phyloP scores from a whole-genome alignment of 2,888 invertebrate genomes.

The Acronicta alni region DNA sequence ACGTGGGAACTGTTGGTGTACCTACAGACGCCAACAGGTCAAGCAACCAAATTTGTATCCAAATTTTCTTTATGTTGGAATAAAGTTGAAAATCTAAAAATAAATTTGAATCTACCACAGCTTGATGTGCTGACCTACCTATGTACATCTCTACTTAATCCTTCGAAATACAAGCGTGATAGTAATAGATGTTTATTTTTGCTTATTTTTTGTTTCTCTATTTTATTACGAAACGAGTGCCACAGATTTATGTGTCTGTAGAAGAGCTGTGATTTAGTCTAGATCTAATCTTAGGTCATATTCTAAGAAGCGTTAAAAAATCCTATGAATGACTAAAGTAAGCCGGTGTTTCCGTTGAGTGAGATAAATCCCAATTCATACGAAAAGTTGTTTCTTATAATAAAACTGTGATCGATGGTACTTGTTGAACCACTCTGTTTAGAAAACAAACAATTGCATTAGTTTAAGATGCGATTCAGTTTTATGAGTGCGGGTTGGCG shows the following conservation, averaged over 20 bases:
- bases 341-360: constrained; percentile 26
- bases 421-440: constrained; percentile 41
- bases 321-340: constrained; percentile 15
- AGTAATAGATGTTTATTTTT: background rate
- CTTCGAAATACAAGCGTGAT: too few species aligned
- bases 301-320: constrained; percentile 32
- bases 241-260: constrained; percentile 4
- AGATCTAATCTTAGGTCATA: constrained; percentile 13
- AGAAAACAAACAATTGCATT: constrained; percentile 39
- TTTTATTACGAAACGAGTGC: background rate
- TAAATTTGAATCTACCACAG: too few species aligned
- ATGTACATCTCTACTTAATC: too few species aligned
- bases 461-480: constrained; percentile 9
- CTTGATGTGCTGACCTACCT: too few species aligned
- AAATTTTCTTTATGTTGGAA: too few species aligned
- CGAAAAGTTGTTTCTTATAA: constrained; percentile 27
- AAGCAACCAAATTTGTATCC: too few species aligned
- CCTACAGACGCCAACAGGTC: too few species aligned
- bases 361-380: constrained; percentile 40
- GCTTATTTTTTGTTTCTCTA: background rate
- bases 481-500: constrained; percentile 17
- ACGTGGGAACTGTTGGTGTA: too few species aligned
- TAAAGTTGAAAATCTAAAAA: too few species aligned
- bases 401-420: constrained; percentile 31
- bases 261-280: background rate